Evolutionary conservation across 2,113 vertebrate genomes (phyloP).

Genomic region (Oreocharis arfaki): DNA sequence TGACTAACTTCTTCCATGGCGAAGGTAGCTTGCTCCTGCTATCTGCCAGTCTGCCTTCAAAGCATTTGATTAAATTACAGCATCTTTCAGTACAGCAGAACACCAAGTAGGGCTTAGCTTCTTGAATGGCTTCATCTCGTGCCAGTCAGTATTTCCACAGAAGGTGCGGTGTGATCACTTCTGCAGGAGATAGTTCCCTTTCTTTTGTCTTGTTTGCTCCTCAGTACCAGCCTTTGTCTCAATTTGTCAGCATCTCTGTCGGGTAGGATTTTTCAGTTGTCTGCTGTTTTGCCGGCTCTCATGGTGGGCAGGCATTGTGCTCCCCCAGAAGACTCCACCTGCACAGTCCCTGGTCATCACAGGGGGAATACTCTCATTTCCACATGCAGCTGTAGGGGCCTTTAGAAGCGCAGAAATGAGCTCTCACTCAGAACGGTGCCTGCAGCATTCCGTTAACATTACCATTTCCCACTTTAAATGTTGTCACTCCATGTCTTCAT

Average conservation of each 20-base stretch:
- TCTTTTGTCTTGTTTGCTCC: background rate
- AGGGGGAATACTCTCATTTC: background rate
- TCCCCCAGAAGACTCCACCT: constrained; percentile 20
- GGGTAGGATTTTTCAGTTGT: background rate
- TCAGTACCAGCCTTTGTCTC: constrained; percentile 29
- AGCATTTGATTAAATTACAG: background rate
- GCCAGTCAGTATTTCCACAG: background rate
- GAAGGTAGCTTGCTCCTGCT: background rate
- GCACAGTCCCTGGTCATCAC: background rate
- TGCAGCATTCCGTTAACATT: constrained; percentile 39
- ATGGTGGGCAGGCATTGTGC: background rate
- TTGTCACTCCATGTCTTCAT: constrained; percentile 44
- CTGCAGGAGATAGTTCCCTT: background rate
- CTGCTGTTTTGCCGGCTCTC: background rate
- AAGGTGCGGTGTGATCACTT: background rate
- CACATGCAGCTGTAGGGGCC: constrained; percentile 10
- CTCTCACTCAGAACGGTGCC: background rate
- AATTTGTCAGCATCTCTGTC: background rate
- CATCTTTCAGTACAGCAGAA: background rate
- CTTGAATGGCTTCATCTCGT: background rate
- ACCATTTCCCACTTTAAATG: constrained; percentile 39
- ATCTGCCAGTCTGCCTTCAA: background rate
- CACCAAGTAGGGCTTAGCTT: background rate
- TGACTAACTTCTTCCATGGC: background rate
- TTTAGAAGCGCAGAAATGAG: background rate